phyloP scores from a whole-genome alignment of 2,113 vertebrate species.

The Sander vitreus region DNA sequence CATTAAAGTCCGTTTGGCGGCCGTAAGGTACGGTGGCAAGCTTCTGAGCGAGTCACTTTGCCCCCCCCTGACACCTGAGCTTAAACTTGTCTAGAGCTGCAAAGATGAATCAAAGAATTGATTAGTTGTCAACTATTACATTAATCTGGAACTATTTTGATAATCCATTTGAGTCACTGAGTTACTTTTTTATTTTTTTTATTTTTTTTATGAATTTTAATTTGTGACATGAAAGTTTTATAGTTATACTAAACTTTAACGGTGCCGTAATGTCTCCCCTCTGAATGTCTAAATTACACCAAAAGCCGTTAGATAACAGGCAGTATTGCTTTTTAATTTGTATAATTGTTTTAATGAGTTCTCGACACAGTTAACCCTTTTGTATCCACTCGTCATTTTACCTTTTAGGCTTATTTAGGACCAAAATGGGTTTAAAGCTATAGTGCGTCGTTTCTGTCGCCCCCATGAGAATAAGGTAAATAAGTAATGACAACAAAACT shows the following conservation, averaged over 20 bases:
- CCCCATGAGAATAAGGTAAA: too few relatives aligned
- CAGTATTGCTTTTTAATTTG: not conserved
- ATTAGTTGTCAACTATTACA: too few relatives aligned
- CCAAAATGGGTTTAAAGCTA: not conserved
- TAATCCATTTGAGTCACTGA: too few relatives aligned
- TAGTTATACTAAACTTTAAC: not conserved
- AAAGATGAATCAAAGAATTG: too few relatives aligned
- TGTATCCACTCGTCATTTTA: not conserved
- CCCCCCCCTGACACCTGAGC: not conserved
- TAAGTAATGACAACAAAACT: too few relatives aligned
- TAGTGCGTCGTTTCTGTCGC: too few relatives aligned
- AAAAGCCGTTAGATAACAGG: not conserved
- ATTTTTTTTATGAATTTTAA: not conserved
- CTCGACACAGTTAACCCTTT: not conserved
- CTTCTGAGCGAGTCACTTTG: too few relatives aligned
- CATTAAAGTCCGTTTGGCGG: conserved; percentile 98
- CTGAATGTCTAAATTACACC: not conserved
- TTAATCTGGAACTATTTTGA: too few relatives aligned
- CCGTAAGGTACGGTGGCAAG: conserved; percentile 89
- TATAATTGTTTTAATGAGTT: not conserved
- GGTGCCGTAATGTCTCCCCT: not conserved
- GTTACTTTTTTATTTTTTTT: too few relatives aligned
- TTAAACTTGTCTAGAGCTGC: not conserved
- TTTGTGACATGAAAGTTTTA: not conserved
- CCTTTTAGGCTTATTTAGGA: not conserved